Evolutionary conservation across 2,113 vertebrate species (phyloP).

Genomic region (Lagenorhynchus albirostris): DNA sequence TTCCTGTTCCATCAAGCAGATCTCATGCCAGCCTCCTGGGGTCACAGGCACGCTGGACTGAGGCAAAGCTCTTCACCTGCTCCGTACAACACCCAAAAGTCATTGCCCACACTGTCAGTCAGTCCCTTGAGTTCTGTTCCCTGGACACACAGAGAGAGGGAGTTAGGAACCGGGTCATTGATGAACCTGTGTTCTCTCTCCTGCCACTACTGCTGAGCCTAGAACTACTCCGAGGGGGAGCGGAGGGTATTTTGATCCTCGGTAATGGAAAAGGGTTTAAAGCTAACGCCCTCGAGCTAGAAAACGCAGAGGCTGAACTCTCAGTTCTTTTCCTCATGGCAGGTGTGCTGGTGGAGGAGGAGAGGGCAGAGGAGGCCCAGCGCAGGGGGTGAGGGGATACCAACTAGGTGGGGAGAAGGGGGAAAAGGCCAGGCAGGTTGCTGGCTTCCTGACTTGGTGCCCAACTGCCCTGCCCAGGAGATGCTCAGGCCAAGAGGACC

Average conservation of each 20-base stretch:
- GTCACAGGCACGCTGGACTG: accelerated
- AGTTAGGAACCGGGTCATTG: accelerated
- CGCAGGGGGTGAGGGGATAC: background rate
- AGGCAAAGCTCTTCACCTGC: accelerated
- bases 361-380: background rate
- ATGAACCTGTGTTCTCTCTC: background rate
- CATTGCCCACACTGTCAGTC: background rate
- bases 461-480: background rate
- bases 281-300: background rate
- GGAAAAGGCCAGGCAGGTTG: background rate
- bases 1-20: background rate
- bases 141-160: background rate
- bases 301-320: background rate
- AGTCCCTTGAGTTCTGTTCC: background rate
- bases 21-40: background rate
- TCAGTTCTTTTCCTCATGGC: background rate
- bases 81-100: background rate
- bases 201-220: background rate
- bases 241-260: background rate
- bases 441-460: background rate
- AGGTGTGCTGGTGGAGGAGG: background rate
- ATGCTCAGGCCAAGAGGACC: background rate
- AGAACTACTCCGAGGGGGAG: background rate
- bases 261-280: background rate
- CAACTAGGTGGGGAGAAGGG: too few species aligned